Evolutionary conservation across 2,888 invertebrate species (phyloP).

Genomic region (Syrista parreyssii): DNA sequence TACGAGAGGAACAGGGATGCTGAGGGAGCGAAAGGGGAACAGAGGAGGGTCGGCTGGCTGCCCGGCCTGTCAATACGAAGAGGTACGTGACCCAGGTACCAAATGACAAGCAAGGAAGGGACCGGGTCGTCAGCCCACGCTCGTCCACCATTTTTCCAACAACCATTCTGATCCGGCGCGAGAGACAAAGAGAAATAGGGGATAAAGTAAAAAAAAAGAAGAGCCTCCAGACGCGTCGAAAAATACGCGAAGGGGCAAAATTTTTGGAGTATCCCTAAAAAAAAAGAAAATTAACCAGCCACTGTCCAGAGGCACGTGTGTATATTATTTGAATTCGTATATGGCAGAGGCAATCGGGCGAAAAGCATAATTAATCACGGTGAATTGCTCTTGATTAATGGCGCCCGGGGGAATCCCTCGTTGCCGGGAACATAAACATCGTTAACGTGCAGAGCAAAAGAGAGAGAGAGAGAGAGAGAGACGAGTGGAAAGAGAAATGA

Average conservation of each 20-base stretch:
- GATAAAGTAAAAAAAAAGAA: conserved; percentile 19
- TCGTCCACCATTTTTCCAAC: conserved; percentile 16
- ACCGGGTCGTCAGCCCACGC: not conserved
- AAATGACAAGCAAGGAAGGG: conserved; percentile 42
- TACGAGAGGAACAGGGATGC: not conserved
- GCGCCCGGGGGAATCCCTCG: conserved; percentile 37
- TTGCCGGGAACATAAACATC: conserved; percentile 42
- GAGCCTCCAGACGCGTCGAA: conserved; percentile 8
- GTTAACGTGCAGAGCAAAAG: conserved; percentile 34
- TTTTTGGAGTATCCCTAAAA: not conserved
- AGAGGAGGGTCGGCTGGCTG: conserved; percentile 35
- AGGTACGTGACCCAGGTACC: conserved; percentile 62
- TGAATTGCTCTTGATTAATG: conserved; percentile 58
- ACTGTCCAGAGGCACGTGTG: not conserved
- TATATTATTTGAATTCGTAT: conserved; percentile 12
- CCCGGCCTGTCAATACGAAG: conserved; percentile 61
- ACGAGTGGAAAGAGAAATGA: not conserved
- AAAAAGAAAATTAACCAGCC: not conserved
- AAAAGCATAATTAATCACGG: conserved; percentile 59
- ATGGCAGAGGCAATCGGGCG: conserved; percentile 52
- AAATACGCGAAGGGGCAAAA: not conserved
- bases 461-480: not conserved
- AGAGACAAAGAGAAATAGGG: conserved; percentile 13
- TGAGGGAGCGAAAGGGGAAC: conserved; percentile 16
- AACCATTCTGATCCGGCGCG: conserved; percentile 23